These are phyloP conservation scores for Scophthalmus maximus DNA, from an alignment of 2,113 vertebrate species.

Conservation along the genomic window DNA sequence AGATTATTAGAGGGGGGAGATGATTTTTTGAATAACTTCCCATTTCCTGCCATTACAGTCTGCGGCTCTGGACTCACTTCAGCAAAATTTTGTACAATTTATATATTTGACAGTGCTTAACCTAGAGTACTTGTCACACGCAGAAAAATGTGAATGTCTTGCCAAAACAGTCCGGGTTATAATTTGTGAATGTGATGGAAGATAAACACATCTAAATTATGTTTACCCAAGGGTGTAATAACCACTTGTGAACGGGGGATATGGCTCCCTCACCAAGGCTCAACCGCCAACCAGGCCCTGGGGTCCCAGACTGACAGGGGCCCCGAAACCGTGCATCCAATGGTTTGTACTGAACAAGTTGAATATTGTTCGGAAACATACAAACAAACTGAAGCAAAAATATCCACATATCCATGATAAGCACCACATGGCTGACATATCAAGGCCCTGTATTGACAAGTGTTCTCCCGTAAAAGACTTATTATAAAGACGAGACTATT, in stretches of 20 bases:
- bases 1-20: constrained; percentile 40
- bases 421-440: no score
- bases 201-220: constrained; percentile 10
- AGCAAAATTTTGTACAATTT: neutral
- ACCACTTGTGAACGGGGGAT: neutral
- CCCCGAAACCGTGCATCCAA: neutral
- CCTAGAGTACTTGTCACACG: constrained; percentile 8
- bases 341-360: neutral
- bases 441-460: neutral
- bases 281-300: neutral
- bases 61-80: neutral
- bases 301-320: neutral
- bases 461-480: neutral
- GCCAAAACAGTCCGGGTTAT: constrained; percentile 7
- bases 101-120: constrained; percentile 7
- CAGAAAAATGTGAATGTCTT: constrained; percentile 3
- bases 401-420: neutral
- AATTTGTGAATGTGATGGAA: constrained; percentile 32
- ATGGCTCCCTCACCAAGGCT: neutral
- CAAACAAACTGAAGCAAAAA: no score
- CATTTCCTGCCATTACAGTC: constrained; percentile 45
- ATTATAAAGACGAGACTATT: no score
- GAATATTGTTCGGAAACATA: neutral
- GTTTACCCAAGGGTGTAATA: constrained; percentile 33
- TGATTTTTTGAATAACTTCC: constrained; percentile 29